Evolutionary conservation across 2,888 invertebrate species (phyloP), one percentile per base, ranked within the genome.

Genomic region (Apamea anceps): DNA sequence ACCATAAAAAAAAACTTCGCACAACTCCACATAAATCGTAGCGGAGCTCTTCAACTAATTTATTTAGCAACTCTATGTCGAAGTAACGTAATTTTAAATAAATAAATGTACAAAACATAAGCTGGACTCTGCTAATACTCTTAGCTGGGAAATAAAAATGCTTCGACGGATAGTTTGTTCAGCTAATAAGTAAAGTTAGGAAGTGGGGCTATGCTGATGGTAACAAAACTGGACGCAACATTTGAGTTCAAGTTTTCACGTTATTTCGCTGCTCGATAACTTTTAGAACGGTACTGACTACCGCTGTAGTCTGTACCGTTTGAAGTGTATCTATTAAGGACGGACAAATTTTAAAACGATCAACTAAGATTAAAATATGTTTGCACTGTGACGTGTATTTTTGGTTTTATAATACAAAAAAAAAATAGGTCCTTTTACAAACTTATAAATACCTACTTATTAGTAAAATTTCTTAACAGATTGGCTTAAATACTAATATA

Each of bases 111-210:
- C 84, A 91, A 88, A 89, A 84, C 74, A 71, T 79, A 72, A 84
- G 80, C 80, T 82, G 68, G 65, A 87, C 81, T 87, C 74, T 37
- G 84, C 78, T 90, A 89, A 91, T 89, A 85, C 89, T 85, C 80
- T 88, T 85, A 88, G 82, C 77, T 75, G 68, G 68, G 13, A 87
- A 87, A 87, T 86, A 86, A 88, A 87, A 87, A 83, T 77, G 74
- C 54, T 25, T 66, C 21, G 60, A 77, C 72, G 71, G 70, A 81
- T 87, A 85, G 79, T 82, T 81, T 72, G 86, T 84, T 83, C 75
- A 57, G 80, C 73, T 90, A 91, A 90, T 92, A 92, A 91, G 87
- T 85, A 86, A 92, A 93, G 91, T 92, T 93, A 82, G 78, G 81
- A 89, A 90, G 85, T 87, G 74, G n/a, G 63, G 72, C 74, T 72